Evolutionary conservation across 2,888 invertebrate genomes (phyloP), one percentile per base, ranked within the genome.

Genomic region (Alitta virens): DNA sequence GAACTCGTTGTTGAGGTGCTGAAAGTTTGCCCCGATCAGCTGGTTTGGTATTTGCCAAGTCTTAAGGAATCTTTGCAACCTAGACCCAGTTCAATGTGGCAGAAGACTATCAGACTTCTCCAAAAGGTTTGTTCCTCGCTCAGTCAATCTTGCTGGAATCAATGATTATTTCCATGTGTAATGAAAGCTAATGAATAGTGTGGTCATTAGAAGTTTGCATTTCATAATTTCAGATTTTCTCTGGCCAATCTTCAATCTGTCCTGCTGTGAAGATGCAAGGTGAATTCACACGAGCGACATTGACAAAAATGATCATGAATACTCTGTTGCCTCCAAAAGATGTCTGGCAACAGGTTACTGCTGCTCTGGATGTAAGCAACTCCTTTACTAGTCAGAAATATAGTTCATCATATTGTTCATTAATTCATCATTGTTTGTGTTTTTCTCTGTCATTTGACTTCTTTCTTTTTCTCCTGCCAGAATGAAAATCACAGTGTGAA

Each of bases 11-110:
- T 68, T 2, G 62, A 64, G 42, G 68, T 74, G 5, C 67, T 78
- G 50, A 60, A 62, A 14, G 67, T 71, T 2, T 77, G 75, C 62
- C 78, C 78, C 21, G 75, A 77, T 56, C 77, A 75, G 64, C 56
- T 76, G 23, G 63, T 65, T 23, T 65, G 70, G 63, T 76, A 72
- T 63, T 65, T 76, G 53, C 69, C 70, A 2, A 60, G 64, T 2
- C 33, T 77, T 26, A 63, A 66, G 18, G 63, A 68, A 25, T 65
- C 70, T n/a, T 62, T 75, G 16, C 55, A 63, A 3, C 77, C 78
- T 0, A 66, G 75, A 24, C 60, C 64, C 9, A 67, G 74, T 7
- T 25, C 51, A 18, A 71, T 63, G 21, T 78, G 77, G 77, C 26
- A 72, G 1, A 23, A 66, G 12, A 65, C 69, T 33, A 68, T 76